Evolutionary conservation across 2,888 invertebrate genomes (phyloP), one percentile per base, ranked within the genome.

Genomic region (Acleris literana): DNA sequence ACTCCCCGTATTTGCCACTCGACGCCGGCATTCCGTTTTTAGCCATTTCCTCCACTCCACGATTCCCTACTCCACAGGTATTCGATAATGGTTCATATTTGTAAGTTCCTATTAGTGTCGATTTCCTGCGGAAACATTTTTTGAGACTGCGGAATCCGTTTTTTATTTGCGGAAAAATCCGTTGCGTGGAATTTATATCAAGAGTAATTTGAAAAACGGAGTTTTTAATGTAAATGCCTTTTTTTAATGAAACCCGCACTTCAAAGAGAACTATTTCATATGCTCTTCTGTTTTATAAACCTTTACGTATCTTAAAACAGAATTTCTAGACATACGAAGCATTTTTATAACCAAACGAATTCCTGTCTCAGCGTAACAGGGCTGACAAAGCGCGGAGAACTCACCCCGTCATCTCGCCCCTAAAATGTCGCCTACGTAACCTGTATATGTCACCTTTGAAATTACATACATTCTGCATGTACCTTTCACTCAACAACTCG

Each of bases 271-370:
- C 46, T 46, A 5, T 46, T 7, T 46, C 9, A 39, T 13, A 39
- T 39, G 39, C 13, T 39, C 13, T 5, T 16, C n/a, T n/a, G n/a
- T n/a, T 16, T 46, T 16, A n/a, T 17, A 46, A 46, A 44, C n/a
- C n/a, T 6, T n/a, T 44, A 13, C 3, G 33, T 33, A 33, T 22
- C 18, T 44, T 29, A 44, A 39, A 54, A 39, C 54, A n/a, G 3
- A 17, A 59, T 64, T 59, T 59, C 46, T 16, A 59, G 51, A 43
- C 52, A 49, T 1, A 44, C 64, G 18, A 64, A 64, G 51, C 54
- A 64, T n/a, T 64, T 65, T 65, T 65, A 65, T 51, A 55, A 17
- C 65, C 65, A 56, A 65, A 65, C 60, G 51, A 56, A 65, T 61
- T 65, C 60, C 51, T 46, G 46, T 57, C 57, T 56, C 60, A 44